Conservation (phyloP, 2,888 invertebrate species). For the Agriopis leucophaearia region DNA sequence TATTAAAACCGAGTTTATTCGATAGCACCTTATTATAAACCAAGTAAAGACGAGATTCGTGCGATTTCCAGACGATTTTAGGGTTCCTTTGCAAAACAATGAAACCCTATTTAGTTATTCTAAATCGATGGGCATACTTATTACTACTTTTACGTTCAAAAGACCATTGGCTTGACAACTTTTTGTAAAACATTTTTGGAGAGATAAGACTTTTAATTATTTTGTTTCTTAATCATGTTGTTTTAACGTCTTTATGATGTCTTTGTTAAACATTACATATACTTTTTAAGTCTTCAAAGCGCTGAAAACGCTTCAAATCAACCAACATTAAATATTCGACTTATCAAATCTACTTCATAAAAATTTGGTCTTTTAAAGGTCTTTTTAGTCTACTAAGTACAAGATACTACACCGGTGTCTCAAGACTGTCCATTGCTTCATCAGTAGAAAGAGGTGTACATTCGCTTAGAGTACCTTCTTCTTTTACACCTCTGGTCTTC, state of each 20-base stretch:
- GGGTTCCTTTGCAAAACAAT: neutral
- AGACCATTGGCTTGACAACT: neutral
- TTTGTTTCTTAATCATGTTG: neutral
- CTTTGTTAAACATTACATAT: no score
- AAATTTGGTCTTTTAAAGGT: no score
- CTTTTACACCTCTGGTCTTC: conserved; percentile 21
- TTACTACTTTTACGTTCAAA: neutral
- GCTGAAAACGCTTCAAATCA: no score
- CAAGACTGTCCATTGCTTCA: conserved; percentile 42
- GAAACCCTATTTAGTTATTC: neutral
- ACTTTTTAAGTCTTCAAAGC: no score
- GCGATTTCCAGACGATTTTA: conserved; percentile 13
- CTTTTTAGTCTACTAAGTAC: neutral
- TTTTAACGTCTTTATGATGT: neutral
- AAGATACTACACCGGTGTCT: conserved; percentile 38
- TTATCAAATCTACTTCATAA: no score
- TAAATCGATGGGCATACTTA: conserved; percentile 19
- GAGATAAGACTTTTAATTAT: neutral
- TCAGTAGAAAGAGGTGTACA: conserved; percentile 38
- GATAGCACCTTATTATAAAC: conserved; percentile 12
- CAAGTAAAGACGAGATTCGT: conserved; percentile 27
- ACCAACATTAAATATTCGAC: no score
- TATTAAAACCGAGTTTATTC: conserved; percentile 4
- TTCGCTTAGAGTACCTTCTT: conserved; percentile 37
- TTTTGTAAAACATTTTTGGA: neutral